Evolutionary conservation across 2,113 vertebrate genomes (phyloP).

Genomic region (Andinoacara biseriatus): DNA sequence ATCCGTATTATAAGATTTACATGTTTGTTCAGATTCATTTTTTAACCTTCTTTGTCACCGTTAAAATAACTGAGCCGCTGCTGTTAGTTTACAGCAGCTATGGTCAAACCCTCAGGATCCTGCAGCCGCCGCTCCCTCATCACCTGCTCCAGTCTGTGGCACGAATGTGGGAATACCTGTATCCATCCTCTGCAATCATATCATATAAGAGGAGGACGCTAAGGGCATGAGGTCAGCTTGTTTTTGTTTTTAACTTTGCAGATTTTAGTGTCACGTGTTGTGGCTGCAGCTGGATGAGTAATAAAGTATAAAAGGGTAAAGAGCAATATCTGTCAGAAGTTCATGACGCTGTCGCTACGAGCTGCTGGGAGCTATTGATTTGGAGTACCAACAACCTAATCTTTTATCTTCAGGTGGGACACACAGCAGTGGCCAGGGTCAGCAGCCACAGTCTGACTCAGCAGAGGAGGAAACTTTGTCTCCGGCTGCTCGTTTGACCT

Average conservation of each 20-base stretch:
- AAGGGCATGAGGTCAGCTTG: not conserved
- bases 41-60: not conserved
- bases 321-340: not conserved
- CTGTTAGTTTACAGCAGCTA: not conserved
- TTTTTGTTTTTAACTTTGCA: not conserved
- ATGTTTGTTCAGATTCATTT: rapidly evolving
- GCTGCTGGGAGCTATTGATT: not conserved
- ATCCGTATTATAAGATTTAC: not conserved
- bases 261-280: not conserved
- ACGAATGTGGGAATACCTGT: no score
- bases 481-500: slow-evolving; percentile 19
- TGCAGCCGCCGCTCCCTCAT: not conserved
- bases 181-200: not conserved
- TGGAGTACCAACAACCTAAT: slow-evolving; percentile 25
- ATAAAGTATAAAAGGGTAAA: not conserved
- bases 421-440: not conserved
- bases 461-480: slow-evolving; percentile 15
- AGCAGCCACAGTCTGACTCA: slow-evolving; percentile 35
- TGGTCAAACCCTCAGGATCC: not conserved
- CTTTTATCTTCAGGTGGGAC: slow-evolving; percentile 21
- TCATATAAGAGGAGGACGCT: not conserved
- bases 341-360: no score
- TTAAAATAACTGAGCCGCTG: not conserved
- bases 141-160: no score
- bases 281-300: not conserved